Conservation (phyloP, 1,140 invertebrate species). For the Yoshiicerus persimilis region DNA sequence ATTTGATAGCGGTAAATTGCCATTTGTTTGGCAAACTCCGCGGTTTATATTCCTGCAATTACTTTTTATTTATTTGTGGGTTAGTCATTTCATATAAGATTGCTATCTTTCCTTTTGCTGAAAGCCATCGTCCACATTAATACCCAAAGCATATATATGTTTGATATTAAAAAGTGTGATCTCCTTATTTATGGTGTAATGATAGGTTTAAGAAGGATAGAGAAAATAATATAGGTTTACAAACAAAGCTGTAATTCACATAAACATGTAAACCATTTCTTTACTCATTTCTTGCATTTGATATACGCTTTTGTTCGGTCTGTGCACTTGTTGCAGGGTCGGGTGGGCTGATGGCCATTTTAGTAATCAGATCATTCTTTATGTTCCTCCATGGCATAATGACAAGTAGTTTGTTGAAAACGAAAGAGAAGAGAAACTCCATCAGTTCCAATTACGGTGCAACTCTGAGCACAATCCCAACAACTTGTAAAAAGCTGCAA, state of each 20-base stretch:
- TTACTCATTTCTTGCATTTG: no score
- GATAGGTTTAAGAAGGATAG: no score
- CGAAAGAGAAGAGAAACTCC: background rate
- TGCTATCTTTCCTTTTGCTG: no score
- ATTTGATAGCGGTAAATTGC: background rate
- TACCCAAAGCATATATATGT: no score
- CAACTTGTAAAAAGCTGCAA: background rate
- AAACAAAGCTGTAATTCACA: no score
- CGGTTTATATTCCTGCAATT: background rate
- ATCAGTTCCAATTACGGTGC: background rate
- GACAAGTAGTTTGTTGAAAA: background rate
- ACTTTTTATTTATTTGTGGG: background rate
- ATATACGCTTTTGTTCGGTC: background rate
- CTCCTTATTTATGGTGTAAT: no score
- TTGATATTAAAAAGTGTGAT: no score
- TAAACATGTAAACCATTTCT: no score
- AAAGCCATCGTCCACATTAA: no score
- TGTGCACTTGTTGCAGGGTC: background rate
- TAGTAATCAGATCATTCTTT: background rate
- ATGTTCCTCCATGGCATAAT: background rate
- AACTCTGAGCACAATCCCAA: background rate
- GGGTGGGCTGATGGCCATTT: background rate
- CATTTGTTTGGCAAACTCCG: background rate
- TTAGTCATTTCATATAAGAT: no score
- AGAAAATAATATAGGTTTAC: no score